Base-by-base conservation (phyloP, 1,140 invertebrate genomes). In the Halictus rubicundus region DNA sequence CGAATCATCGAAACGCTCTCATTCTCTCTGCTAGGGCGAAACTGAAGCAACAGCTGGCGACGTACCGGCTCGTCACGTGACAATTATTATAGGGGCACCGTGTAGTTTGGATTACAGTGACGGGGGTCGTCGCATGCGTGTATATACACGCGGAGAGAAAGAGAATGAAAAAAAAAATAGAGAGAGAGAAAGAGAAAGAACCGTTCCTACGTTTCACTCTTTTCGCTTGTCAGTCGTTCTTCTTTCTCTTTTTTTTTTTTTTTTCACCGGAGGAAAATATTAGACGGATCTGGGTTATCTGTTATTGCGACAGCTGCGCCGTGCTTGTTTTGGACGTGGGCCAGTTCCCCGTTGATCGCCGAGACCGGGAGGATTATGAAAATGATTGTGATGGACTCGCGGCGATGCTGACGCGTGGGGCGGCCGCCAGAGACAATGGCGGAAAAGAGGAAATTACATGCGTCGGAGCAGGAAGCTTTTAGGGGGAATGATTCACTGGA, bases 51-150 rank as follows among this genome's bases (percentile, higher is more conserved):
- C 77, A 79, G 77, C 77, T 79, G 77, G 69, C 77, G 49, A 66
- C 60, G 27, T 71, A 57, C 54, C 61, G 63, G 71, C 63, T 74
- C 63, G 78, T 79, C 78, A 66, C 70, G 78, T 79, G 78, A 79
- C 78, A 65, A 79, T 79, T 74, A 79, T 79, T 74, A 79, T 52
- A 74, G 78, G 71, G 71, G 78, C n/a, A 52, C 63, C 39, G 61
- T 52, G 37, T 74, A 79, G 70, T 74, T 68, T 68, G 63, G 70
- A 79, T 79, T 46, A 74, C 52, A 46, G 32, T 2, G 32, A 54
- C 39, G 23, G 46, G 77, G 49, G 59, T 71, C 68, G 68, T 70
- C 23, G 16, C 25, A 12, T 61, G 27, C 32, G 60, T 57, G 21
- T 57, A n/a, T 16, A 4, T 21, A 21, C 14, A 19, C 49, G 3